A percentile compares a stretch with the other conserved stretches of the same genome.
These are phyloP conservation scores for Drosophila sp. DNA, from an alignment of 1,140 invertebrate species.

Conservation along the genomic window DNA sequence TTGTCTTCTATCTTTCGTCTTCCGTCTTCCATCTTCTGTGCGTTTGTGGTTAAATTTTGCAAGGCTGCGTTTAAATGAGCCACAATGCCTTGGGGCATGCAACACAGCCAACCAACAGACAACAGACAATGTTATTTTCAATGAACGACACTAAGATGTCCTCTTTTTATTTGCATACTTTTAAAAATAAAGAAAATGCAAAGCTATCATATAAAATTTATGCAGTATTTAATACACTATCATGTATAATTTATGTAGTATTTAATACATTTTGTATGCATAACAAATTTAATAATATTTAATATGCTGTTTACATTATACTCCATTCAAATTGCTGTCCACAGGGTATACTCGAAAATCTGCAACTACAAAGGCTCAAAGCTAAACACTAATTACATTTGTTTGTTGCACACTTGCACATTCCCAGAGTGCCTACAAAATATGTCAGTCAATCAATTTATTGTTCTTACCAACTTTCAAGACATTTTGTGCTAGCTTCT, in stretches of 20 bases:
- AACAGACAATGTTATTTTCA: conserved; percentile 18
- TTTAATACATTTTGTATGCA: too few species aligned
- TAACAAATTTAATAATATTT: too few species aligned
- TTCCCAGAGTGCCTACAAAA: conserved; percentile 24
- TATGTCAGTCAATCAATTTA: conserved; percentile 75
- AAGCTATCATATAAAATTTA: too few species aligned
- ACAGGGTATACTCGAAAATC: conserved; percentile 1
- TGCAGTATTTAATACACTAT: too few species aligned
- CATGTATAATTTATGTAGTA: too few species aligned
- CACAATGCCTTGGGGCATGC: conserved; percentile 61
- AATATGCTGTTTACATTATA: not conserved
- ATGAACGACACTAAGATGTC: not conserved
- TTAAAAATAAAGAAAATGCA: too few species aligned
- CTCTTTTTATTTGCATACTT: not conserved
- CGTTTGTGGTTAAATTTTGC: conserved; percentile 62
- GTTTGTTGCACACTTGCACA: conserved; percentile 52
- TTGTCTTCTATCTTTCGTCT: conserved; percentile 53
- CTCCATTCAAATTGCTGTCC: not conserved
- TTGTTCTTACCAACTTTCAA: conserved; percentile 49
- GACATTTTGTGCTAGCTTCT: conserved; percentile 44
- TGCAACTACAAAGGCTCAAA: conserved; percentile 13
- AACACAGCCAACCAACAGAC: conserved; percentile 15
- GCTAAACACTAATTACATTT: conserved; percentile 64
- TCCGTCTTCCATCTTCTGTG: conserved; percentile 33
- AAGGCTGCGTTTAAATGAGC: conserved; percentile 69